phyloP scores from a whole-genome alignment of 2,797 vertebrate species.

The Chelonia mydas region DNA sequence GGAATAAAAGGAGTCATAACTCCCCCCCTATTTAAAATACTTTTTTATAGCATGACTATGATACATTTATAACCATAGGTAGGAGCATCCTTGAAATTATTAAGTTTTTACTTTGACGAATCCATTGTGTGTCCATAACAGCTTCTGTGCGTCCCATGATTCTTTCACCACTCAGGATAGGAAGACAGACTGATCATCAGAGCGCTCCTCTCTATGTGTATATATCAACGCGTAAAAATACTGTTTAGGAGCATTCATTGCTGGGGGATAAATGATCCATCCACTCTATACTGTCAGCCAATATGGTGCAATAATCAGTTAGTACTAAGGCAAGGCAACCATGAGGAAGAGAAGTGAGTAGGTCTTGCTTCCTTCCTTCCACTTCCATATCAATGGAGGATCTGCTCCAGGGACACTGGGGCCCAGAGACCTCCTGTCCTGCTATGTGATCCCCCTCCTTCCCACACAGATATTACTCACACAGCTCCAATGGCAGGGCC shows the following conservation, averaged over 20 bases:
- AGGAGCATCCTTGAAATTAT: background rate
- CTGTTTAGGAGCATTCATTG: background rate
- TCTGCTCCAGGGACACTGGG: background rate
- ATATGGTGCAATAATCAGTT: background rate
- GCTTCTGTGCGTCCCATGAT: background rate
- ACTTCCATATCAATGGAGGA: background rate
- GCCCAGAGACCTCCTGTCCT: rapidly evolving
- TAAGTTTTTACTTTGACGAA: background rate
- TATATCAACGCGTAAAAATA: background rate
- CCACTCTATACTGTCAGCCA: background rate
- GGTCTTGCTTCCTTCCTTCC: background rate
- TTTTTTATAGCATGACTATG: rapidly evolving
- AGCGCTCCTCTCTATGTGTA: too few relatives aligned
- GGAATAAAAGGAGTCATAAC: background rate
- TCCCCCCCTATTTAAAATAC: background rate
- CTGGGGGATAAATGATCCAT: background rate
- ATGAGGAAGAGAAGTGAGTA: background rate
- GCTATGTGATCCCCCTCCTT: background rate
- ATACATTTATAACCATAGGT: background rate
- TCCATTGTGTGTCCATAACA: background rate
- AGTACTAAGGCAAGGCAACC: background rate
- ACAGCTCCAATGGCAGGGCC: background rate
- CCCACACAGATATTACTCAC: background rate
- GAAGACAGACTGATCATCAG: background rate
- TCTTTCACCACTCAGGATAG: background rate